Evolutionary conservation across 1,140 invertebrate species (phyloP), one percentile per base, ranked within the genome.

Genomic region (Ditylenchus dipsaci): DNA sequence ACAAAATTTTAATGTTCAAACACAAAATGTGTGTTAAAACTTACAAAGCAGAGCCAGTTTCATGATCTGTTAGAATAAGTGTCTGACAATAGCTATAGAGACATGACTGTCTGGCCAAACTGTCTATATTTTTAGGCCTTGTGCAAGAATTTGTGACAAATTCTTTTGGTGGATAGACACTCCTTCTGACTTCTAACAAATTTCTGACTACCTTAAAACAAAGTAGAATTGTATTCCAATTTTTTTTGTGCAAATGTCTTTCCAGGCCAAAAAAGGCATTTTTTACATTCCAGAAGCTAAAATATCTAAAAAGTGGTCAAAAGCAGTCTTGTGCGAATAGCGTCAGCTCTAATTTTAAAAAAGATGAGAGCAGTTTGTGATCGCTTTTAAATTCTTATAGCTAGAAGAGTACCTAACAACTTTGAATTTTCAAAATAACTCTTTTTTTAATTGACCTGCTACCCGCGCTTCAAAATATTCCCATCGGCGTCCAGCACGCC

Each of bases 41-140:
- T 17, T 27, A 75, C 33, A 53, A 53, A 19, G 19, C n/a, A 30
- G 19, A 57, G 73, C 74, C 77, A 9, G 72, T 71, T 9, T 78
- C 67, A 53, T 78, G 72, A 58, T 78, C 76, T 11, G 78, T 63
- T 30, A 78, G 60, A n/a, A 77, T 65, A 7, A 78, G 45, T 27
- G 76, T 79, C 62, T 79, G 62, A 56, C 76, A 78, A 60, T 79
- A 72, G 26, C 71, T 63, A 57, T 77, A 63, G 3, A 49, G 19
- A 59, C 76, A 78, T 13, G 45, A 47, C 47, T 78, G 76, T 26
- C 70, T 73, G 0, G 47, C 62, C 30, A 78, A 57, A 15, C 17
- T 27, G 26, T 59, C 69, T 9, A 78, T 11, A 53, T 78, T 71
- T 29, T 49, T 65, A 1, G 77, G 75, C 23, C 61, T 53, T 0